Evolutionary conservation across 1,140 invertebrate species (phyloP), one percentile per base, ranked within the genome.

Genomic region (Brachionus asplanchnoidis): DNA sequence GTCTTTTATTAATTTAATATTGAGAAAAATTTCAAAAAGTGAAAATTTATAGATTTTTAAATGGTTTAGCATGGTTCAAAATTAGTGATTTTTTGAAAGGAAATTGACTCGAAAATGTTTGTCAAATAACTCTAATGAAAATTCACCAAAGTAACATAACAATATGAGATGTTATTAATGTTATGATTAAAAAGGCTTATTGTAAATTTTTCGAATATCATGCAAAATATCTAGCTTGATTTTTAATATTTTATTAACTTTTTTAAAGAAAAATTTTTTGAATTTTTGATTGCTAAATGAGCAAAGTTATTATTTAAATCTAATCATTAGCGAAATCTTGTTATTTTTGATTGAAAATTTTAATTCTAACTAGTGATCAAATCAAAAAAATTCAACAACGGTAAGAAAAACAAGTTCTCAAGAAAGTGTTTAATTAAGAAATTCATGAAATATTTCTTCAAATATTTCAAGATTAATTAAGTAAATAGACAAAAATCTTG

Each of bases 401-500:
- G 53, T 23, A 60, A 60, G 53, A 60, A 60, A 60, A 60, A 60
- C 53, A 60, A 60, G 5, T 60, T 60, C 53, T 60, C 17, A 23
- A 60, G 53, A 60, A 60, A 60, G 53, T 23, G 36, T 42, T 42
- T 42, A 73, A 40, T 73, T 42, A 42, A 42, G 68, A 42, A 73
- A 73, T 73, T 73, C 32, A 23, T 23, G 36, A 42, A 42, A 20
- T 40, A 42, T 42, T 36, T 42, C 32, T 40, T 42, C 6, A 40
- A 73, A 40, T 40, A 42, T 40, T 40, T 42, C 17, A 20, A 73
- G 36, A 73, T 73, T 73, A 73, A 73, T 73, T 73, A 73, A 73
- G 68, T 42, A 73, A 73, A 73, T 73, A 73, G 68, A 44, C 68
- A 73, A 68, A 68, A 68, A 68, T 68, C 66, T 68, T 68, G 26